Base-by-base conservation (phyloP, 2,797 vertebrate genomes). In the Clarias fuscus region DNA sequence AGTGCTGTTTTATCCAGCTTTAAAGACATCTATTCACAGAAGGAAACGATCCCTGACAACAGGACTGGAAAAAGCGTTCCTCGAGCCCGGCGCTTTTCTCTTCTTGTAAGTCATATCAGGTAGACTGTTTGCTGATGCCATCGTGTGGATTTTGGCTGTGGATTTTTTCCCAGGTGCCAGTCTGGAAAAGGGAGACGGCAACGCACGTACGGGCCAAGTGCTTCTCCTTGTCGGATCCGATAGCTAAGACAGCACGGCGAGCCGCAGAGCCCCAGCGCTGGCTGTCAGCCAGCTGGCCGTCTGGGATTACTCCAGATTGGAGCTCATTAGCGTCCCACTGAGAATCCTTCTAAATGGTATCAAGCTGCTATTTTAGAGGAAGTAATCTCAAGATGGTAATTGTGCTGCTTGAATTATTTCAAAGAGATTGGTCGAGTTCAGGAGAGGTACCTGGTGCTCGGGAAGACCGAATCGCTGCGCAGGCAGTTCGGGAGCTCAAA, bases 291-390 rank as follows among this genome's bases (percentile, higher is more conserved):
- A 88, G 86, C 90, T 88, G 87, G 88, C 89, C 90, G 85, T 85
- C 85, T 89, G 90, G 88, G 90, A 90, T 90, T 89, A 89, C 87
- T 89, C 84, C 88, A 89, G 90, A 89, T 89, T 90, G 90, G 87
- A 90, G 90, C 90, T 90, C 90, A 89, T 90, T 89, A 90, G 88
- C 86, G 59, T 88, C 90, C 90, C 88, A 78, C 88, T 84, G 90
- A 90, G 88, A 90, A 90, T 89, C 88, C 83, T 22, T 27, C 88
- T 90, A 90, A 90, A 90, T 89, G 90, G 86, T 90, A 90, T 90
- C 90, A 90, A 89, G 86, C 88, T 88, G 88, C 90, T 90, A 90
- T 90, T 90, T 89, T 89, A 88, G 90, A 88, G 82, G 86, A 88
- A 85, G 88, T 90, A 88, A 88, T 90, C 89, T 90, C 67, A 37